Base-by-base conservation (phyloP, 2,113 vertebrate genomes). In the Prionailurus bengalensis region DNA sequence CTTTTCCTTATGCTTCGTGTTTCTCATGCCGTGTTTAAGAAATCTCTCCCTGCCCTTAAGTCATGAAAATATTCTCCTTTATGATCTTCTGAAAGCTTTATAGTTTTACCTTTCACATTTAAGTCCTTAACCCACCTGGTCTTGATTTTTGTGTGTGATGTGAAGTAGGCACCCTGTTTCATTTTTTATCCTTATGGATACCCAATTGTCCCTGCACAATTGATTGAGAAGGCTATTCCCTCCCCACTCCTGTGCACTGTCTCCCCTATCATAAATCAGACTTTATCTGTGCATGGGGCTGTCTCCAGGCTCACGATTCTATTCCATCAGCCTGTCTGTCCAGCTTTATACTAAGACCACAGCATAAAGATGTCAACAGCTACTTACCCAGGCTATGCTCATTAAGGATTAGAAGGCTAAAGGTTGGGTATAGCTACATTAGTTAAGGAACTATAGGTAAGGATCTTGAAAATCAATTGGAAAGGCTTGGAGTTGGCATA, bases 71-170 rank as follows among this genome's bases (percentile, higher is more conserved):
- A 63, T 79, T 93, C 12, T 90, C 53, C 63, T 68, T 14, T 79
- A 55, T 68, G 53, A 55, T 58, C 42, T 89, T 55, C 79, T 86
- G 61, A 74, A 88, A 87, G 84, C 53, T 86, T 95, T 87, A 79
- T 16, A 36, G 45, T 87, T 86, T 93, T 45, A 65, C 76, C 21
- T 93, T 95, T 93, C 84, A 82, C 29, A 42, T 86, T 53, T 90
- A 93, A 92, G 55, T 84, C 45, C 71, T 84, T 53, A 79, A 53
- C 79, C 33, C 55, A 36, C 21, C 78, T 80, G 63, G 13, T 93
- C 74, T 83, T 95, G 39, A 81, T 33, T 82, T 80, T 71, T 91
- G 58, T 87, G 93, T 89, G 82, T 81, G 84, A 96, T 76, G 65
- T 65, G 58, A 81, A 96, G 70, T 74, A 92, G 15, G n/a, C 70